phyloP scores from a whole-genome alignment of 2,113 vertebrate genomes.

The Pelmatolapia mariae region DNA sequence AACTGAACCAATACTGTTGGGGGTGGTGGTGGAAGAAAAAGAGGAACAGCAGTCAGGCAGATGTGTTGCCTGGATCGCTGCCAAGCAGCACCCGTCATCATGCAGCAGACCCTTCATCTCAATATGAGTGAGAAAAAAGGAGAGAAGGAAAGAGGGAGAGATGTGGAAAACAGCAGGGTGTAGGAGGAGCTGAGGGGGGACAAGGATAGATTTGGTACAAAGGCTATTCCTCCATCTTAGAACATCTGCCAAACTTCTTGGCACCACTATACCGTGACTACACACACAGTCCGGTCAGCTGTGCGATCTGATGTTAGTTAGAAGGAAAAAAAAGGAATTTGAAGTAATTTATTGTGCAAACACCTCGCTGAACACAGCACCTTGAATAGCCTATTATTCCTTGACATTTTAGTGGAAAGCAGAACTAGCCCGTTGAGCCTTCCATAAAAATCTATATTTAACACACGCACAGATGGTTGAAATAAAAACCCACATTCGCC shows the following conservation, averaged over 20 bases:
- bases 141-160: neutral
- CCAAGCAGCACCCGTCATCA: slow-evolving; percentile 60
- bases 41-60: slow-evolving; percentile 70
- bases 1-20: slow-evolving; percentile 62
- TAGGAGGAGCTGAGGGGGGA: slow-evolving; percentile 9
- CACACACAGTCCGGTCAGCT: slow-evolving; percentile 19
- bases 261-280: slow-evolving; percentile 12
- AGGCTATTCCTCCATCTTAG: slow-evolving; percentile 26
- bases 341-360: slow-evolving; percentile 55
- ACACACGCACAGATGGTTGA: slow-evolving; percentile 60
- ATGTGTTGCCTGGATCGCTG: slow-evolving; percentile 70
- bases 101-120: slow-evolving; percentile 60
- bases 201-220: slow-evolving; percentile 29
- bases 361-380: slow-evolving; percentile 33
- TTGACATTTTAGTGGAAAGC: slow-evolving; percentile 60
- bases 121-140: slow-evolving; percentile 34
- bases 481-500: slow-evolving; percentile 53
- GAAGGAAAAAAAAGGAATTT: slow-evolving; percentile 1
- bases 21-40: slow-evolving; percentile 40
- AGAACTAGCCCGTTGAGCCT: slow-evolving; percentile 46
- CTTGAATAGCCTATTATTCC: slow-evolving; percentile 54
- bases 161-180: slow-evolving; percentile 49
- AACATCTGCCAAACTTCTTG: slow-evolving; percentile 45
- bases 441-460: slow-evolving; percentile 68
- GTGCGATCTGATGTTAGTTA: slow-evolving; percentile 5